Base-by-base conservation (phyloP, 2,113 vertebrate species). In the Microtus richardsoni region DNA sequence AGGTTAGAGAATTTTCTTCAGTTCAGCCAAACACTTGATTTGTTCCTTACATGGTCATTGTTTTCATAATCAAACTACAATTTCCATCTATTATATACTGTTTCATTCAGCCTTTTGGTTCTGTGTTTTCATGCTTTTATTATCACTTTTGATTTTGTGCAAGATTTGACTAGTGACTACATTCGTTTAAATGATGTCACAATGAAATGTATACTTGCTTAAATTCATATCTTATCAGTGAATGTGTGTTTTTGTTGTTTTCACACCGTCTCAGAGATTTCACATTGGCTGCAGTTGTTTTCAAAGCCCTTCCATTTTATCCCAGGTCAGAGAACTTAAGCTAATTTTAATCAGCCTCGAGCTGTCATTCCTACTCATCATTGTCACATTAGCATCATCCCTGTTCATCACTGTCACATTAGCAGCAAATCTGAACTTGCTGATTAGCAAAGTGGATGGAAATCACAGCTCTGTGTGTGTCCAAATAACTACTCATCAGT, bases 361-460 rank as follows among this genome's bases (percentile, higher is more conserved):
- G 75, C 98, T 98, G 99, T 99, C 99, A 98, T 99, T 98, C 83
- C 8, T 85, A 97, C 98, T 99, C 98, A 98, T 99, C 99, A 98
- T 96, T 98, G 98, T 98, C 98, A 98, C 99, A 99, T 99, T 99
- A 99, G 98, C 98, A 93, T 99, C 99, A 98, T 97, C 97, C 97
- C 74, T 93, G 96, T 98, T 99, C 98, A 98, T 99, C 99, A 99
- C 93, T 98, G 98, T 98, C 98, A 98, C 99, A 99, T 99, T 99
- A 99, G 97, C 98, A 97, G 99, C 98, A 98, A 98, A 99, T 99
- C 98, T 98, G 89, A 97, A 97, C 97, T 97, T 95, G 97, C 98
- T 99, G 99, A 99, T 99, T 99, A 99, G 98, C 98, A 98, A 98
- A 99, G 98, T 98, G 98, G 98, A 97, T 99, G 98, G 98, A 99